Evolutionary conservation across 2,888 invertebrate species (phyloP), one percentile per base, ranked within the genome.

Genomic region (Onthophagus sagittarius): DNA sequence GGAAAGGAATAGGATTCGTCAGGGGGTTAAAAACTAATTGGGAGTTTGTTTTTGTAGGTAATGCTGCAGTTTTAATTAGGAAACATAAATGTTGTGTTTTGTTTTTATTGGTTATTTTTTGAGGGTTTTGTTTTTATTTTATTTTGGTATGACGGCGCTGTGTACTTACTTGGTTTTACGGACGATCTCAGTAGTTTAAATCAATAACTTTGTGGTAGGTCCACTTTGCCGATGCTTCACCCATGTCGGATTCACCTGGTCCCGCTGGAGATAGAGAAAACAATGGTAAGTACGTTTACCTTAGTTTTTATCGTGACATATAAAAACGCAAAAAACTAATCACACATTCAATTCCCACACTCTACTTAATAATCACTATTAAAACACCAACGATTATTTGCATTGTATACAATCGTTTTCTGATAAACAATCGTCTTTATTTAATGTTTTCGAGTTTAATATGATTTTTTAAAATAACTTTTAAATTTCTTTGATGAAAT

Each of bases 151-250:
- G 13, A 72, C 62, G 71, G 69, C 74, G 15, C 65, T 64, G 65
- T 72, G 53, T 70, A 62, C 69, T 64, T 11, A 23, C 23, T 23
- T 23, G 23, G 62, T 67, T 14, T 69, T 65, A 32, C 62, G 72
- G 72, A 53, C 39, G 72, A 39, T 63, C 23, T 64, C 53, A 63
- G 69, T 69, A 33, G 31, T 63, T 67, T 67, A 74, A 82, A 83
- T 84, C 83, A 81, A 83, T 84, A 83, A 78, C 78, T 79, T 82
- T 81, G 79, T 82, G 81, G 78, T 83, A 91, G 91, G 91, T 92
- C 79, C 90, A 90, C 82, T 92, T 92, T 86, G 89, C 89, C 77
- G 90, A 90, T 83, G 87, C 87, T 78, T 88, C 88, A 73, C 87
- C 88, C 75, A 85, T 88, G 83, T 85, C 86, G 77, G 89, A 89